Conservation (phyloP, 2,113 vertebrate species). For the Campylorhamphus procurvoides region DNA sequence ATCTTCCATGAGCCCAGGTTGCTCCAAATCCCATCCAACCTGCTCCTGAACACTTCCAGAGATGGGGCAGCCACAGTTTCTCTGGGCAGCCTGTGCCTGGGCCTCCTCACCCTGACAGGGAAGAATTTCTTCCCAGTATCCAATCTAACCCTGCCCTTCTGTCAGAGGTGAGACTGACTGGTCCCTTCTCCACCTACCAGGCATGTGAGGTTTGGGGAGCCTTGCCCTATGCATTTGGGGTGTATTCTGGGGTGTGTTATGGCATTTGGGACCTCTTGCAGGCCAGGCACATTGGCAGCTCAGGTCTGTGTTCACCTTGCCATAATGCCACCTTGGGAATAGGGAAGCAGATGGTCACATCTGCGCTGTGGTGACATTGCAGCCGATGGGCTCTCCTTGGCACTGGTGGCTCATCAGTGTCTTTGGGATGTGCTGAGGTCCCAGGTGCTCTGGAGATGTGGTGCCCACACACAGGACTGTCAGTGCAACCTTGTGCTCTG, state of each 20-base stretch:
- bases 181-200: rapidly evolving
- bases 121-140: not conserved
- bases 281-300: not conserved
- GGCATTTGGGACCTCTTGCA: not conserved
- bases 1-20: not conserved
- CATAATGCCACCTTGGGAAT: too few species aligned
- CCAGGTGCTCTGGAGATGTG: not conserved
- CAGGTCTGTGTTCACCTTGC: not conserved
- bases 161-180: rapidly evolving
- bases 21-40: rapidly evolving
- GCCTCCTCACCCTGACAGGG: not conserved
- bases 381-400: not conserved
- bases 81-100: not conserved
- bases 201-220: not conserved
- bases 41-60: not conserved
- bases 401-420: rapidly evolving
- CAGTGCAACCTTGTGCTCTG: not conserved
- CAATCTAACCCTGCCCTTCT: not conserved
- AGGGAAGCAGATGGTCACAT: not conserved
- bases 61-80: not conserved
- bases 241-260: rapidly evolving
- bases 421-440: rapidly evolving
- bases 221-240: not conserved
- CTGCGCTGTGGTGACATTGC: not conserved
- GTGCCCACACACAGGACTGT: not conserved